Evolutionary conservation across 2,113 vertebrate species (phyloP), one percentile per base, ranked within the genome.

Genomic region (Smithornis capensis): DNA sequence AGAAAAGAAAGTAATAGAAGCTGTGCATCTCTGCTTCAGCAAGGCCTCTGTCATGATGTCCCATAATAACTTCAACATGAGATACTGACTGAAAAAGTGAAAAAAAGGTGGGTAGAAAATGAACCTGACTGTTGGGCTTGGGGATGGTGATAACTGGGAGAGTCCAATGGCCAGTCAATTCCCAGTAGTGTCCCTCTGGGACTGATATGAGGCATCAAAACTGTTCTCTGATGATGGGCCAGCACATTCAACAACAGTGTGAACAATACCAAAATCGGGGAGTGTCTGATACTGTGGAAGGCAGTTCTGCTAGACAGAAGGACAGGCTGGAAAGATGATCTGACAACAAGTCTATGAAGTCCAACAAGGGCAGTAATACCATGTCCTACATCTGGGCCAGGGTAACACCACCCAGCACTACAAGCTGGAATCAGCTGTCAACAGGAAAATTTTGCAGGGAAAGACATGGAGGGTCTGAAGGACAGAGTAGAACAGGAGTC

Each of bases 231-330:
- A 35, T 33, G 31, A 65, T 9, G 9, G 27, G 7, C 18, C 9
- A 29, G 52, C 29, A 71, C 0, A 0, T n/a, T 53, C 37, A 79
- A 14, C n/a, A 64, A 21, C 16, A 2, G 4, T 27, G 19, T 53
- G 55, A 80, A 59, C 42, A 89, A 11, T 2, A 52, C 3, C 10
- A 28, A 70, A 89, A n/a, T 24, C 24, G 4, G 4, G 18, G 17
- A 80, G 19, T 7, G 6, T 25, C 56, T 52, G 28, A 31, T 17
- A 33, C 0, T 0, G 38, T 6, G 2, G 44, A 83, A 27, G 21
- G 15, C 40, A 74, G n/a, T 1, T 27, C 40, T 76, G 59, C 28
- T 25, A 25, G 27, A 44, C 16, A 52, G 50, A 60, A 14, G 16
- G 42, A 49, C 64, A 77, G 40, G 37, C 31, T 5, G 2, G n/a